A percentile compares a stretch with the other conserved stretches of the same genome.
Evolutionary conservation across 2,797 vertebrate species (phyloP).

Genomic region (Cichlasoma orientale): DNA sequence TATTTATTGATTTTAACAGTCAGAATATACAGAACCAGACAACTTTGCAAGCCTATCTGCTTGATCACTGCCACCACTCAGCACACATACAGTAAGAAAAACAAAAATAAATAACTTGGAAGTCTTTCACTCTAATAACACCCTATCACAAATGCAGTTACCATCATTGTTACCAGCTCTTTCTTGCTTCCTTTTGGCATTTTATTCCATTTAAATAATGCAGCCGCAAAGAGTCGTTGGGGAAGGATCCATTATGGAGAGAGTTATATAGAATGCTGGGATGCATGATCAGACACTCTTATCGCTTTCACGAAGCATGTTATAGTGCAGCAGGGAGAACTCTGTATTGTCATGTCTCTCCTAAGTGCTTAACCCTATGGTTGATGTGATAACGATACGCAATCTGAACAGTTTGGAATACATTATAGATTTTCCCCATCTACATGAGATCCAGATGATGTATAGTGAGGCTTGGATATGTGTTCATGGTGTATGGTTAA

Average conservation of each 20-base stretch:
- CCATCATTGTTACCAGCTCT: conserved; percentile 51
- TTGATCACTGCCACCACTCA: not conserved
- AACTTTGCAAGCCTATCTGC: not conserved
- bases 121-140: conserved; percentile 42
- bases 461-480: conserved; percentile 41
- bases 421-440: conserved; percentile 47
- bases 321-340: conserved; percentile 72
- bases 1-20: not conserved
- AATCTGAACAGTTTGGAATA: conserved; percentile 51
- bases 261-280: conserved; percentile 73
- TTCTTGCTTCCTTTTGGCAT: conserved; percentile 67
- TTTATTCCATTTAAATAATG: conserved; percentile 82
- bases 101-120: conserved; percentile 36
- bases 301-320: conserved; percentile 74
- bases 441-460: conserved; percentile 67
- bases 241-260: conserved; percentile 72
- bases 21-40: not conserved
- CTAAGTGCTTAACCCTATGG: conserved; percentile 78
- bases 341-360: conserved; percentile 73
- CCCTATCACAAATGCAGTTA: conserved; percentile 38
- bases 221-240: conserved; percentile 73
- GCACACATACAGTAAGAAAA: conserved; percentile 9
- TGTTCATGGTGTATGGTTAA: conserved; percentile 57
- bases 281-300: conserved; percentile 75
- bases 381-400: conserved; percentile 56